A percentile compares a stretch with the other conserved stretches of the same genome.
phyloP scores from a whole-genome alignment of 2,113 vertebrate genomes.

The Percopsis transmontana region DNA sequence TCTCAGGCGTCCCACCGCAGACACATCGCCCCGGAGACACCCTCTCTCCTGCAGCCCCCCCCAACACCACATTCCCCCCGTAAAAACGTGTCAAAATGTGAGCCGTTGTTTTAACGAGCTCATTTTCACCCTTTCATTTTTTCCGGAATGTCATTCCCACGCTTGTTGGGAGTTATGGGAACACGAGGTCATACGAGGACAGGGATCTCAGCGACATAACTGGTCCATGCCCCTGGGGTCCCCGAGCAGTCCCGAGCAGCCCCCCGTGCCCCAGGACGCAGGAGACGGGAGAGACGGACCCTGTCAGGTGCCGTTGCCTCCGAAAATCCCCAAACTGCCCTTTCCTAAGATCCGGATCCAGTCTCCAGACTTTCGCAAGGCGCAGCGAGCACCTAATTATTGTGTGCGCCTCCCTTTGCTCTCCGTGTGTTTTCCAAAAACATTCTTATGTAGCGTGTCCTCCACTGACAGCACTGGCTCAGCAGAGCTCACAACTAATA shows the following conservation, averaged over 20 bases:
- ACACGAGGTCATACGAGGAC: conserved; percentile 19
- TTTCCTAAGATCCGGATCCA: conserved; percentile 39
- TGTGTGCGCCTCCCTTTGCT: conserved; percentile 41
- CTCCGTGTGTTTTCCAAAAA: conserved; percentile 41
- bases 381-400: conserved; percentile 61
- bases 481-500: conserved; percentile 40
- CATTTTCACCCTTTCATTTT: conserved; percentile 25
- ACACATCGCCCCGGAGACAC: not conserved
- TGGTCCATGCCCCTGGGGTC: not conserved
- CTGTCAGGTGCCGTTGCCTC: conserved; percentile 38
- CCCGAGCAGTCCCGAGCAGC: no score
- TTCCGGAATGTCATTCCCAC: conserved; percentile 25
- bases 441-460: conserved; percentile 50
- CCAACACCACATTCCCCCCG: conserved; percentile 6
- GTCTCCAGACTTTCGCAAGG: conserved; percentile 31
- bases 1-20: conserved; percentile 2
- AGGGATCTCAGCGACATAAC: not conserved
- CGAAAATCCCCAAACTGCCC: conserved; percentile 23
- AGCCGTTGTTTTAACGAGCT: conserved; percentile 5
- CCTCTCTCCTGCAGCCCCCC: not conserved
- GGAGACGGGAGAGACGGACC: conserved; percentile 13
- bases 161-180: conserved; percentile 15
- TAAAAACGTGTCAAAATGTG: not conserved
- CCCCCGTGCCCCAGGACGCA: conserved; percentile 2
- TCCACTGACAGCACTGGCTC: conserved; percentile 25